Conservation (phyloP, 1,140 invertebrate species). For the Monomorium pharaonis region DNA sequence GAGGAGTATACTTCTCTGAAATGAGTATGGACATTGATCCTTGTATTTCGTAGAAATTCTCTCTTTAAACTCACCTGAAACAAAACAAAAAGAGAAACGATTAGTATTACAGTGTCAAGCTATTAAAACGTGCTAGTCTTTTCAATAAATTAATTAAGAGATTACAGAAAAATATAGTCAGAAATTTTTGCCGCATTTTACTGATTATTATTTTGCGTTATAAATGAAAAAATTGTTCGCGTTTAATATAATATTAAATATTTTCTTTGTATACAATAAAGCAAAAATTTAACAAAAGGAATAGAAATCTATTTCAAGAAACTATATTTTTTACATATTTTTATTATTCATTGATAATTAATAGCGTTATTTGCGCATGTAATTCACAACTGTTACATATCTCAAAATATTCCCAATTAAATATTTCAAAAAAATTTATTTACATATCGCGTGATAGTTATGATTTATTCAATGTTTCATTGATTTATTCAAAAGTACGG, state of each 20-base stretch:
- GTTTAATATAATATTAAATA: conserved; percentile 4
- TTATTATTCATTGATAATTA: neutral
- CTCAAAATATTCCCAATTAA: too few species aligned
- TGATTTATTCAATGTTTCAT: neutral
- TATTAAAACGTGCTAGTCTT: conserved; percentile 36
- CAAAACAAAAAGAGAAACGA: conserved; percentile 50
- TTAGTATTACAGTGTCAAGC: conserved; percentile 38
- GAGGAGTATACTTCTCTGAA: conserved; percentile 20
- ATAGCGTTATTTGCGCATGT: neutral
- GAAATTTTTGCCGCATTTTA: neutral
- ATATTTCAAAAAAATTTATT: too few species aligned
- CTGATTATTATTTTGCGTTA: neutral
- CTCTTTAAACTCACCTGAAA: conserved; percentile 71
- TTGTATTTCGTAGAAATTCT: neutral
- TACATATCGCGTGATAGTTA: neutral
- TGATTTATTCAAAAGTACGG: neutral
- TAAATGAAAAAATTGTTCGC: neutral
- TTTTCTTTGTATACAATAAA: neutral
- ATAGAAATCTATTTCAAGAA: neutral
- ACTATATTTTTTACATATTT: neutral
- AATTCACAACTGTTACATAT: too few species aligned
- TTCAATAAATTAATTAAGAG: conserved; percentile 33
- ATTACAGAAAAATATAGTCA: neutral
- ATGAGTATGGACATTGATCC: neutral
- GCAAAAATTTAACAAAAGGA: neutral